Conservation (phyloP, 2,888 invertebrate species). For the Geotrupes spiniger region DNA sequence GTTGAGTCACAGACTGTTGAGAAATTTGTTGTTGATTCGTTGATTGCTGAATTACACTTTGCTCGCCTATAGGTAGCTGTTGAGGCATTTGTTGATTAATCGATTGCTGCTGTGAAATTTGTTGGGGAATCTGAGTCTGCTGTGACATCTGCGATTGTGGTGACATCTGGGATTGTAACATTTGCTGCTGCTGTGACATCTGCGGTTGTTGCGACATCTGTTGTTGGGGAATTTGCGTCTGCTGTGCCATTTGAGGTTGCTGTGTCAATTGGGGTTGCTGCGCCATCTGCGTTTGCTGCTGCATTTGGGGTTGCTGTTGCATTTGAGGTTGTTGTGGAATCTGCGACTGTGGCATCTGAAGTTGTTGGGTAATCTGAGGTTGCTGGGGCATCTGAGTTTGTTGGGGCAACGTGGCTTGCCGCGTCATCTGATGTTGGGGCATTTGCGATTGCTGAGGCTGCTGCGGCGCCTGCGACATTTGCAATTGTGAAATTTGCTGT, state of each 20-base stretch:
- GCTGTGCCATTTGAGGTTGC: constrained; percentile 56
- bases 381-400: constrained; percentile 31
- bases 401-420: constrained; percentile 32
- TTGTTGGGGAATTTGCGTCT: constrained; percentile 54
- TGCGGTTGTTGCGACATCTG: constrained; percentile 50
- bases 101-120: constrained; percentile 23
- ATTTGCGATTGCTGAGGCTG: constrained; percentile 37
- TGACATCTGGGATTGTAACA: constrained; percentile 9
- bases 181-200: constrained; percentile 29
- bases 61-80: constrained; percentile 8
- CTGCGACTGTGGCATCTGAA: constrained; percentile 15
- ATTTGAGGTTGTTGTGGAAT: constrained; percentile 23
- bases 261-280: constrained; percentile 49
- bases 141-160: constrained; percentile 34
- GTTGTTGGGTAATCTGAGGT: constrained; percentile 26
- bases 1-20: constrained; percentile 17
- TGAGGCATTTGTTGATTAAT: constrained; percentile 20
- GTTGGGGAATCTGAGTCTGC: constrained; percentile 29
- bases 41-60: too few species aligned
- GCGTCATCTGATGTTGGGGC: constrained; percentile 33
- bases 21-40: background rate
- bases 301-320: constrained; percentile 26
- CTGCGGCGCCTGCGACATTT: constrained; percentile 24
- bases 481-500: constrained; percentile 14
- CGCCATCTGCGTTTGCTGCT: constrained; percentile 20